Conservation (phyloP, 1,140 invertebrate genomes). For the Drosophila littoralis region DNA sequence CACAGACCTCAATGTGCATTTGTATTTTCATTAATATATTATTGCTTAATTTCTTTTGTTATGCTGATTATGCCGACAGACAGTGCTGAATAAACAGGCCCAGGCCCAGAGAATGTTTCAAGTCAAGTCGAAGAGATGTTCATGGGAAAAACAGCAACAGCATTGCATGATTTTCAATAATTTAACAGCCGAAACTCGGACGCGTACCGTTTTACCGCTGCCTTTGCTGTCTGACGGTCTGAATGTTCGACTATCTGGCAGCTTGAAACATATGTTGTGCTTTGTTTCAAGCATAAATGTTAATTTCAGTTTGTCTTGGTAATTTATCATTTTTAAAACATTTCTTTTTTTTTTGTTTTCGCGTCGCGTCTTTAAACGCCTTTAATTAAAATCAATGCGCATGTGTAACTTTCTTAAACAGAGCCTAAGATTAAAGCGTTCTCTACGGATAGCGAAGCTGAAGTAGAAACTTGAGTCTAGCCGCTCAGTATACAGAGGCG, state of each 20-base stretch:
- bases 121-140: conserved; percentile 39
- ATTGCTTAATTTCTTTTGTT: conserved; percentile 84
- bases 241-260: conserved; percentile 21
- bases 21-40: conserved; percentile 83
- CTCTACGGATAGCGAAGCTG: conserved; percentile 12
- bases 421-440: conserved; percentile 33
- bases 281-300: conserved; percentile 61
- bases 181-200: conserved; percentile 68
- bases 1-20: conserved; percentile 16
- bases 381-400: conserved; percentile 83
- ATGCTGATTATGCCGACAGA: conserved; percentile 83
- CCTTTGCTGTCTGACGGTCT: conserved; percentile 5
- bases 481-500: not conserved
- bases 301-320: conserved; percentile 79
- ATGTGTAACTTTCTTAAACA: conserved; percentile 83
- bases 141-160: conserved; percentile 70
- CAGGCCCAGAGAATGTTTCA: conserved; percentile 45
- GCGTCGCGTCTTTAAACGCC: conserved; percentile 73
- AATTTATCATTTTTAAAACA: conserved; percentile 75
- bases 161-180: conserved; percentile 80
- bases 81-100: conserved; percentile 43
- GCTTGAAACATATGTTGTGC: conserved; percentile 38
- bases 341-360: conserved; percentile 9
- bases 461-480: conserved; percentile 41
- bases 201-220: conserved; percentile 18